Conservation (phyloP, 2,797 vertebrate genomes). For the Danio choprae region DNA sequence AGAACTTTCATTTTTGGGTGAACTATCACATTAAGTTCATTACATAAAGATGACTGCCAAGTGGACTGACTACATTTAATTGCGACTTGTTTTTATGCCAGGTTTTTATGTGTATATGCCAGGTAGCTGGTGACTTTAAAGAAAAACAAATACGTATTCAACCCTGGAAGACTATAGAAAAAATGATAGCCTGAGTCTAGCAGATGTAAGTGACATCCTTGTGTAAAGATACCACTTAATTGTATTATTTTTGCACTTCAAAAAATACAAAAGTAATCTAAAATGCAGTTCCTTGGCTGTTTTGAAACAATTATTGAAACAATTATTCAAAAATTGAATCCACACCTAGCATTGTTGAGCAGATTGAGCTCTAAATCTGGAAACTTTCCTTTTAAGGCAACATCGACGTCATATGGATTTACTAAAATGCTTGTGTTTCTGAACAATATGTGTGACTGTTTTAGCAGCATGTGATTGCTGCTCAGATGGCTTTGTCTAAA, state of each 20-base stretch:
- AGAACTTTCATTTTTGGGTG: no score
- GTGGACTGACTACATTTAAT: not conserved
- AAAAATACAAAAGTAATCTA: not conserved
- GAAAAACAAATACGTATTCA: not conserved
- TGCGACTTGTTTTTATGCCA: conserved; percentile 1
- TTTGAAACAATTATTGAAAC: not conserved
- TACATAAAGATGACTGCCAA: not conserved
- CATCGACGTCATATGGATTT: conserved; percentile 27
- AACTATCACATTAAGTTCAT: not conserved
- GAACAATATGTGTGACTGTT: conserved; percentile 43
- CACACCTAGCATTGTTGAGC: not conserved
- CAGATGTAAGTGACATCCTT: not conserved
- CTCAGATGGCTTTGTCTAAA: conserved; percentile 40
- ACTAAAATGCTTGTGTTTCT: conserved; percentile 18
- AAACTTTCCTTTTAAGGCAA: conserved; percentile 18
- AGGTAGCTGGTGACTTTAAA: not conserved
- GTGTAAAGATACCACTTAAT: not conserved
- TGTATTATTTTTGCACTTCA: not conserved
- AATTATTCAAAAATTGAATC: not conserved
- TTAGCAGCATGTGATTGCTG: conserved; percentile 24
- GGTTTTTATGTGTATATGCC: not conserved
- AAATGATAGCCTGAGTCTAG: not conserved
- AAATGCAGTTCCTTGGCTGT: not conserved
- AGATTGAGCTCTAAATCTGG: conserved; percentile 29
- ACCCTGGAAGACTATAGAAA: not conserved